Base-by-base conservation (phyloP, 2,888 invertebrate genomes). In the Isotomurus palustris region DNA sequence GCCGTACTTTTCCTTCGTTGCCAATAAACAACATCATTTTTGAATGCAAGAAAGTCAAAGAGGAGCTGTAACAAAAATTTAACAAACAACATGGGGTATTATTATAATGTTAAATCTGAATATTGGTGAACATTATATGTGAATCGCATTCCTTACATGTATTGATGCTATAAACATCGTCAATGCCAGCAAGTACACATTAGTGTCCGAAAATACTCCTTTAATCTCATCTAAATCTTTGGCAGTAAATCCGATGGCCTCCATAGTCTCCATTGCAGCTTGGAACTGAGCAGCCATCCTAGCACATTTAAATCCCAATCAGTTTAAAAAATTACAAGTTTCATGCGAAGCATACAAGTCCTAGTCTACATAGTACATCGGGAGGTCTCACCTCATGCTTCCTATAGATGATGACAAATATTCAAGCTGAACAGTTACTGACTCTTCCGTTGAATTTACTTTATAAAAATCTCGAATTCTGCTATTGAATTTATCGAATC, bases 21-120 rank as follows among this genome's bases (percentile, higher is more conserved):
- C 97, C 99, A 99, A 76, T 96, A 99, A 54, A 84, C 84, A 0
- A 99, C 89, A 73, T 99, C 97, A 75, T 95, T 96, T 80, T 97
- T 99, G 75, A 99, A 95, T 0, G 97, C 93, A 53, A 99, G 79
- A 74, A 97, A 92, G 75, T 99, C 97, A 73, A 99, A 92, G 38
- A 97, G 77, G 61, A 97, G 78, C 92, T 97, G 81, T 17, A 81
- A 82, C 58, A 49, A 32, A 3, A 19, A 25, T 3, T 21, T 21
- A 49, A 2, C 49, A 28, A 47, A 8, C 29, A n/a, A 4, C 8
- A 47, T 47, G 25, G 10, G 19, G 10, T 47, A 4, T 49, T 2
- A 17, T 17, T 25, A 28, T 14, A 28, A n/a, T 28, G 27, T 25
- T 8, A 8, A 49, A 2, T 21, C 29, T n/a, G 28, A 6, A 17